A percentile compares a stretch with the other conserved stretches of the same genome.
Evolutionary conservation across 2,113 vertebrate species (phyloP).

Genomic region (Xyrauchen texanus): DNA sequence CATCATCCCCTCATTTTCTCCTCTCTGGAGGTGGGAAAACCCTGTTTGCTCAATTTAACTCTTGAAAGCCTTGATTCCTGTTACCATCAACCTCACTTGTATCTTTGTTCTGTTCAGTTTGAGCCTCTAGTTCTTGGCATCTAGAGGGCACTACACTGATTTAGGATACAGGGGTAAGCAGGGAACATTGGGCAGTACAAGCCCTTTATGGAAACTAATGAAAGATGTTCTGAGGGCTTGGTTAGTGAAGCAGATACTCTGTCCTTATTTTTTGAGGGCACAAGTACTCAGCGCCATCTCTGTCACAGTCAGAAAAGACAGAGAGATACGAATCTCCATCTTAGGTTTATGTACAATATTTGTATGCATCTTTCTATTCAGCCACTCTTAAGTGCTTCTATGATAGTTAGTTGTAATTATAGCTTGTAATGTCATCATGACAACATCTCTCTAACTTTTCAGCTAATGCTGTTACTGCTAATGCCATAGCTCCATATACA

Average conservation of each 20-base stretch:
- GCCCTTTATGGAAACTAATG: conserved; percentile 53
- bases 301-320: conserved; percentile 52
- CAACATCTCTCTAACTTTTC: conserved; percentile 58
- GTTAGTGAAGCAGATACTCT: conserved; percentile 44
- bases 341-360: conserved; percentile 56
- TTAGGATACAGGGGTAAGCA: conserved; percentile 69
- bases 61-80: conserved; percentile 65
- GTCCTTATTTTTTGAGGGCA: conserved; percentile 50
- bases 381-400: conserved; percentile 66
- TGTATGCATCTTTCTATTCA: conserved; percentile 64
- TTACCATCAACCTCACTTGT: conserved; percentile 64
- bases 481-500: conserved; percentile 14
- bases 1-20: conserved; percentile 62
- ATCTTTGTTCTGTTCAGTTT: conserved; percentile 61
- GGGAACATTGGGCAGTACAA: conserved; percentile 59
- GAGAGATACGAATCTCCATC: conserved; percentile 48
- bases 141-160: conserved; percentile 61
- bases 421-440: conserved; percentile 62
- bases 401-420: conserved; percentile 62
- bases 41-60: conserved; percentile 53
- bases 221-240: conserved; percentile 62
- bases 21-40: conserved; percentile 48
- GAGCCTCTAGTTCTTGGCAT: conserved; percentile 47
- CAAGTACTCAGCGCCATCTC: conserved; percentile 44
- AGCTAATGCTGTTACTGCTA: conserved; percentile 67